Evolutionary conservation across 53 echinoderm and acorn worm species (phyloP).

Genomic region (Antedon mediterranea): DNA sequence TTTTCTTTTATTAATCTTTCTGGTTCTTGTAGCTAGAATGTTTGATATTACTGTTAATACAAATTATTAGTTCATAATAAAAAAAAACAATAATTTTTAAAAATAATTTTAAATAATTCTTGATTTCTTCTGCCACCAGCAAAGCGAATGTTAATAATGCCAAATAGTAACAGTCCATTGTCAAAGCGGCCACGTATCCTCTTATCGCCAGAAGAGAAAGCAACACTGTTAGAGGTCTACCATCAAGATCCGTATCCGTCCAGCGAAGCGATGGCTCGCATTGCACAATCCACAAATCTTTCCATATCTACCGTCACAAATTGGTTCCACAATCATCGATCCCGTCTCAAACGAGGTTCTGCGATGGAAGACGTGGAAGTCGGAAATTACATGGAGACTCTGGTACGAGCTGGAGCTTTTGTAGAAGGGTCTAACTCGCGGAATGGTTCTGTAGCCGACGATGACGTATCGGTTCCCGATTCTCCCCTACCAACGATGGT

Average conservation of each 20-base stretch:
- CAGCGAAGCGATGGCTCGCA: slow-evolving; percentile 61
- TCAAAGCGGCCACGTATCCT: slow-evolving; percentile 79
- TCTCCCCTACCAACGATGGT: slow-evolving; percentile 13
- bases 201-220: slow-evolving; percentile 79
- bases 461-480: slow-evolving; percentile 3
- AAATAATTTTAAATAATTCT: neutral
- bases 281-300: slow-evolving; percentile 61
- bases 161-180: neutral
- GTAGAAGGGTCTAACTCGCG: neutral
- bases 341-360: slow-evolving; percentile 66
- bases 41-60: too few relatives aligned
- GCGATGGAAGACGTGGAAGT: slow-evolving; percentile 29
- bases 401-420: neutral
- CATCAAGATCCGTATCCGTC: slow-evolving; percentile 84
- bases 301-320: slow-evolving; percentile 88
- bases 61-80: too few relatives aligned
- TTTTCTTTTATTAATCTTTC: too few relatives aligned
- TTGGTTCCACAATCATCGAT: slow-evolving; percentile 99
- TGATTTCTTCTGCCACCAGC: neutral
- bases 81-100: too few relatives aligned
- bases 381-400: slow-evolving; percentile 21
- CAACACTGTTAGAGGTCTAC: slow-evolving; percentile 54
- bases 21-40: too few relatives aligned
- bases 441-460: neutral
- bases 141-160: neutral